A percentile compares a stretch with the other conserved stretches of the same genome.
Evolutionary conservation across 2,797 vertebrate species (phyloP).

Genomic region (Notolabrus celidotus): DNA sequence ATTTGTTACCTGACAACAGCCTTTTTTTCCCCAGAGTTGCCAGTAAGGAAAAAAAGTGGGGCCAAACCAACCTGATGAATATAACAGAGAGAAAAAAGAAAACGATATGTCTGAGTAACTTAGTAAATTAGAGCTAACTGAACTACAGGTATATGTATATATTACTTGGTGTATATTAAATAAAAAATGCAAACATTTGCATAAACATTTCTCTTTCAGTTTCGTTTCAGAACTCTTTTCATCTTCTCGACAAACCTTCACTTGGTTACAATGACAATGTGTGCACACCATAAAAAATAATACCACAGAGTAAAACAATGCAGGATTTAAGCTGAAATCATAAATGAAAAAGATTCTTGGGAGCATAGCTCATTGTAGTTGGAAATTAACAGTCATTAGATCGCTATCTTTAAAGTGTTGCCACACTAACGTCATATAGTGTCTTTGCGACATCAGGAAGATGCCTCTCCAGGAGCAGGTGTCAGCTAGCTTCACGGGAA

Average conservation of each 20-base stretch:
- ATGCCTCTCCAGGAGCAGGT: background rate
- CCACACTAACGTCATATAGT: conserved; percentile 17
- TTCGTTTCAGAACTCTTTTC: conserved; percentile 12
- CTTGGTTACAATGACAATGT: conserved; percentile 29
- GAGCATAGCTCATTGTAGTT: background rate
- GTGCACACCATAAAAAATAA: conserved; percentile 33
- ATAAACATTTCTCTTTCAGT: conserved; percentile 19
- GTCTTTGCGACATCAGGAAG: conserved; percentile 19
- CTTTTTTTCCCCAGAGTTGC: conserved; percentile 17
- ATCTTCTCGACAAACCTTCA: conserved; percentile 24
- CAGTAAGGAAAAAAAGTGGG: conserved; percentile 5
- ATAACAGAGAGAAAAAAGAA: conserved; percentile 9
- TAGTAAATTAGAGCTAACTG: background rate
- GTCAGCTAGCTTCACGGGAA: conserved; percentile 79
- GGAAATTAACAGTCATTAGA: conserved; percentile 13
- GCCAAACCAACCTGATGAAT: conserved; percentile 24
- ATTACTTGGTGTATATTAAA: conserved; percentile 40
- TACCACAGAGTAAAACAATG: conserved; percentile 36
- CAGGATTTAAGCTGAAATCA: conserved; percentile 10
- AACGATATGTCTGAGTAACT: conserved; percentile 1
- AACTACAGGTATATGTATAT: conserved; percentile 1
- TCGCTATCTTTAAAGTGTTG: conserved; percentile 20
- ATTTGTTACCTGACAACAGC: background rate
- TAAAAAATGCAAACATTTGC: conserved; percentile 27
- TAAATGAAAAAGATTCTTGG: conserved; percentile 31